Base-by-base conservation (phyloP, 2,888 invertebrate species). In the Keiferia lycopersicella region DNA sequence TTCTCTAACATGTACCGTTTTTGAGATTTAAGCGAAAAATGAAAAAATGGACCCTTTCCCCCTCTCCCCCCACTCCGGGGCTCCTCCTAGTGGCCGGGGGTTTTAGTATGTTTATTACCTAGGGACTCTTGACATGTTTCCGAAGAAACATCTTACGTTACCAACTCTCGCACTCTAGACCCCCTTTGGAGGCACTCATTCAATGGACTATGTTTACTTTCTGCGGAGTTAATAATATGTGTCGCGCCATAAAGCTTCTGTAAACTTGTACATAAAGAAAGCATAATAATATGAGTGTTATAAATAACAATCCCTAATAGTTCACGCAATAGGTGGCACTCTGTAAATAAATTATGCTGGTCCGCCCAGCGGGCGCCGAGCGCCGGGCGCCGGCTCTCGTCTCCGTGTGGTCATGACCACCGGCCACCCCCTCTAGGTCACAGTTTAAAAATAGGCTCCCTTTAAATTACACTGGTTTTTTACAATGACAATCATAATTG, bases 221-320 rank as follows among this genome's bases (percentile, higher is more conserved):
- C 22, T 14, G 39, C 34, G 10, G 16, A n/a, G 51, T 60, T 64
- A 58, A 48, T 60, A 61, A 61, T 61, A 41, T 45, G 39, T n/a
- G 64, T 64, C 64, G 56, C 20, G 26, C 16, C 16, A 20, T 45
- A 63, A 26, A 53, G 16, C n/a, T 45, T 22, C 10, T 39, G 45
- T 45, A 48, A 60, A 60, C 61, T 61, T 51, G 38, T 59, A 66
- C 58, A 62, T 62, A 64, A 61, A 64, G 53, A 64, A 67, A 65
- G 66, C 65, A 61, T 65, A 66, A 62, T 63, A 63, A 41, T 58
- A 8, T 34, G 48, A 60, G 53, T 53, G 63, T 63, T 65, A 57
- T 63, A 65, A 65, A 65, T 65, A 63, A 62, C 64, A 66, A 48
- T 64, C 65, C 61, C 67, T 67, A 67, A 65, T 68, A 63, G 66